Evolutionary conservation across 2,113 vertebrate species (phyloP), one percentile per base, ranked within the genome.

Genomic region (Glaucomys volans): DNA sequence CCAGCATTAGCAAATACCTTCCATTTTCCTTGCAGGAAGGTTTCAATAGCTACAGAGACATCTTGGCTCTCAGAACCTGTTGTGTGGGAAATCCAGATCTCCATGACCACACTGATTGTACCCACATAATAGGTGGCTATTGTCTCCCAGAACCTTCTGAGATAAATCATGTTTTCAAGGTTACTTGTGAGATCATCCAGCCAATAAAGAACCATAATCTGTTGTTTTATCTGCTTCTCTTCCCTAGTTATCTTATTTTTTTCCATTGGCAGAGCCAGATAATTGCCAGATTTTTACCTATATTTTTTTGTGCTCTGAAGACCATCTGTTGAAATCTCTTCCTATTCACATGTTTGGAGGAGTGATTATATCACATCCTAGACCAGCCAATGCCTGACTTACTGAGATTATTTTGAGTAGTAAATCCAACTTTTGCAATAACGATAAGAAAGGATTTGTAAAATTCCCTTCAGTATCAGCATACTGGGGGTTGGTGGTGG

Each of bases 401-500:
- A 67, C 35, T 87, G 30, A 81, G 67, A 10, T 11, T 88, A 57
- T 37, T 91, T 80, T 92, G 59, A 82, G 26, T 40, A 74, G 47
- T 62, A 97, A 42, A 26, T 96, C 26, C 81, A 16, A 54, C 16
- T 87, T 87, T 93, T 87, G 17, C 3, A 95, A 75, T 8, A 87
- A 69, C 9, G n/a, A 90, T 84, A 32, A 87, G 77, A 83, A 89
- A 18, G 14, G 32, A 52, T n/a, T 69, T 80, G 18, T 28, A 76
- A 54, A 92, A 92, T 76, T 40, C 32, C 28, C 47, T 62, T 69
- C 20, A 26, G 11, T 67, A 26, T n/a, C 94, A 40, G 32, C 32
- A 84, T 62, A 22, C 24, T 52, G 57, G 8, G 26, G 12, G 7
- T 69, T 87, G 71, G 57, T 76, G 40, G 4, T 30, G 85, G 37